These are phyloP conservation scores for Drosophila leontia DNA, from an alignment of 1,140 invertebrate genomes.

Conservation along the genomic window DNA sequence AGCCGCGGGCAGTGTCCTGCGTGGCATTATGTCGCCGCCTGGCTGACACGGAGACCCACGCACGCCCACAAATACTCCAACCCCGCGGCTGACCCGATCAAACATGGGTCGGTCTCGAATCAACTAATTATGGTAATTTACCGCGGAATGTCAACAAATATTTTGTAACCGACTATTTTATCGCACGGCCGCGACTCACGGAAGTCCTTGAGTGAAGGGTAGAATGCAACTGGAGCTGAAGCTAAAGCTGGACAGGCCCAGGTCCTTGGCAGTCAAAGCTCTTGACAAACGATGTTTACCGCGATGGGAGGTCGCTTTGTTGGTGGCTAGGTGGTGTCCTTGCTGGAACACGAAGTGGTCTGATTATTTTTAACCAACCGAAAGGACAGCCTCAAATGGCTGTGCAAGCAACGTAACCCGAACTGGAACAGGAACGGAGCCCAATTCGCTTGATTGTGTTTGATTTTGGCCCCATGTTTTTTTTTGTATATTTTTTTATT, in stretches of 20 bases:
- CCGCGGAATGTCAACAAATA: constrained; percentile 81
- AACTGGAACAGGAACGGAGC: constrained; percentile 57
- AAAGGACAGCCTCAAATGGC: constrained; percentile 51
- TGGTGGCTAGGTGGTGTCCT: constrained; percentile 47
- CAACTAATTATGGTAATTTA: constrained; percentile 83
- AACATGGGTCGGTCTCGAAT: constrained; percentile 75
- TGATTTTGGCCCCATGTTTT: constrained; percentile 55
- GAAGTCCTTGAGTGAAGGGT: constrained; percentile 21
- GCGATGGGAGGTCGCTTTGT: constrained; percentile 23
- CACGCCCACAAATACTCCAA: constrained; percentile 2
- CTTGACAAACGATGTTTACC: constrained; percentile 82
- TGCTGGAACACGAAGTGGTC: constrained; percentile 61
- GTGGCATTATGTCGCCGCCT: constrained; percentile 61
- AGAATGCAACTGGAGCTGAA: constrained; percentile 34
- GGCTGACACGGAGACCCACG: constrained; percentile 41
- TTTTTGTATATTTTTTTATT: constrained; percentile 16
- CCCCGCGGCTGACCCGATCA: constrained; percentile 44
- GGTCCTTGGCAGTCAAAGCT: constrained; percentile 60
- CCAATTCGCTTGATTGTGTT: constrained; percentile 82
- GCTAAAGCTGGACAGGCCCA: constrained; percentile 13
- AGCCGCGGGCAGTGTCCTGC: constrained; percentile 62
- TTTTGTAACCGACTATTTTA: constrained; percentile 73
- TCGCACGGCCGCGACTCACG: constrained; percentile 58
- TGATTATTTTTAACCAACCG: constrained; percentile 78
- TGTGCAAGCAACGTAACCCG: constrained; percentile 51